Evolutionary conservation across 2,888 invertebrate species (phyloP).

Genomic region (Podabrus alpinus): DNA sequence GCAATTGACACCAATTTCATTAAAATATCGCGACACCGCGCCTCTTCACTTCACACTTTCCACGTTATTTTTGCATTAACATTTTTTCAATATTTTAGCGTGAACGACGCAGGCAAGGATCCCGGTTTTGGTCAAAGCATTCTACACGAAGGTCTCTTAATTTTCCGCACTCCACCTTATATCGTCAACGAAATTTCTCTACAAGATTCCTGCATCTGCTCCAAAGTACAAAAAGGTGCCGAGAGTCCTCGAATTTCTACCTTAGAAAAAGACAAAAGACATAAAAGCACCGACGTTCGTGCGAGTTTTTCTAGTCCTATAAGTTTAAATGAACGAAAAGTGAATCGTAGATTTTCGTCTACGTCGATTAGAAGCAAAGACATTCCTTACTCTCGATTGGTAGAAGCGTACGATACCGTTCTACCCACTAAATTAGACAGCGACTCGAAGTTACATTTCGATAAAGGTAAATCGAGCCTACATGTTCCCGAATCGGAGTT

Average conservation of each 20-base stretch:
- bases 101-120: constrained; percentile 77
- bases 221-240: constrained; percentile 15
- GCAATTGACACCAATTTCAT: no score
- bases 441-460: constrained; percentile 70
- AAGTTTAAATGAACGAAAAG: constrained; percentile 44
- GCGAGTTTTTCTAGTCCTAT: constrained; percentile 54
- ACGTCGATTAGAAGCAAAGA: constrained; percentile 63
- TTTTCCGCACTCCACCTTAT: constrained; percentile 90
- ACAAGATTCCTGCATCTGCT: constrained; percentile 61
- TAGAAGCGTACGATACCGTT: constrained; percentile 66
- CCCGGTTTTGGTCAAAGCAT: constrained; percentile 95
- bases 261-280: constrained; percentile 40
- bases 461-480: constrained; percentile 52
- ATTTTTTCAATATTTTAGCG: constrained; percentile 53
- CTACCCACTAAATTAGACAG: constrained; percentile 66
- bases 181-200: constrained; percentile 76
- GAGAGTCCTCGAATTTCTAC: constrained; percentile 40
- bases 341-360: constrained; percentile 66
- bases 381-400: constrained; percentile 79
- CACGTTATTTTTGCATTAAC: neutral
- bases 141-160: constrained; percentile 81
- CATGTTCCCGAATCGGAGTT: constrained; percentile 56
- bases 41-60: no score
- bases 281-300: constrained; percentile 25
- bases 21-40: no score